Evolutionary conservation across 2,113 vertebrate species (phyloP).

Genomic region (Amazona guildingii): DNA sequence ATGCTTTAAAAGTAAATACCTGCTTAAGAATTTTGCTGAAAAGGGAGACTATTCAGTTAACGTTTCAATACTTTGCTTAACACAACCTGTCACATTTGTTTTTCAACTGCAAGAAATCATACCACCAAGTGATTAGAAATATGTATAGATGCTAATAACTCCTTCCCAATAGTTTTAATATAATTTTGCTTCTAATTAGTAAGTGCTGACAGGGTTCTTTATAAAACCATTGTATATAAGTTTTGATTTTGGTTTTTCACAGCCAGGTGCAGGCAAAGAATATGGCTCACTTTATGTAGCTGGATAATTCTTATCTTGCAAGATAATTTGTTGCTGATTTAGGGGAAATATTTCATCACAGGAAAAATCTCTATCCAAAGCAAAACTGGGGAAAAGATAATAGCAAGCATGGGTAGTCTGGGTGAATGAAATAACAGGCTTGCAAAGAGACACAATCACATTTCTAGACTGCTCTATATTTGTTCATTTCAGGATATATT

Average conservation of each 20-base stretch:
- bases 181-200: neutral
- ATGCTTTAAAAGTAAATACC: neutral
- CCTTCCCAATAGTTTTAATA: conserved; percentile 15
- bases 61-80: neutral
- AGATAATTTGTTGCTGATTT: neutral
- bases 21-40: neutral
- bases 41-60: neutral
- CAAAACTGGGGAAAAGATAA: neutral
- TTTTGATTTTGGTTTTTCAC: neutral
- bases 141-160: neutral
- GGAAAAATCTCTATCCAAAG: neutral
- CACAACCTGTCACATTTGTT: neutral
- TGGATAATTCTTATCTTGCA: neutral
- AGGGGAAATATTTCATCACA: neutral
- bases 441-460: neutral
- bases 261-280: neutral
- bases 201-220: neutral
- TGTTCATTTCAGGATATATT: neutral
- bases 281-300: neutral
- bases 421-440: neutral
- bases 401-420: neutral
- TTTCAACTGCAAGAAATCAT: neutral
- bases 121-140: conserved; percentile 22
- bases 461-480: neutral
- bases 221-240: neutral